Conservation (phyloP, 2,888 invertebrate genomes). For the Temnothorax rugatulus region DNA sequence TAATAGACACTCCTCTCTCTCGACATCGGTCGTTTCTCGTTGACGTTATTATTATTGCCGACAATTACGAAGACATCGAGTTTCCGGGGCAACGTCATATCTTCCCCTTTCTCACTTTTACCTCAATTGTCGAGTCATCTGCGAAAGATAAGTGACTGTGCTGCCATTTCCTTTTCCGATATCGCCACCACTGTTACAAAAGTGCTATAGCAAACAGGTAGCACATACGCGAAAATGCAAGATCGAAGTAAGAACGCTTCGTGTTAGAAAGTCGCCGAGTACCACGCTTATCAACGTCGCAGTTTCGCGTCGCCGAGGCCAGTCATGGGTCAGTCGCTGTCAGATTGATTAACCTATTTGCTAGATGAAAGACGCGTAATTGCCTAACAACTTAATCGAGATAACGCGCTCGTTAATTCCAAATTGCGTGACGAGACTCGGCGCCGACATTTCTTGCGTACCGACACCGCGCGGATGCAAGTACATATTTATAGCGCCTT, state of each 20-base stretch:
- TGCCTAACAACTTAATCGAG: constrained; percentile 74
- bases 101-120: background rate
- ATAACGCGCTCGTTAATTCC: constrained; percentile 77
- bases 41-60: constrained; percentile 58
- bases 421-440: constrained; percentile 72
- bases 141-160: background rate
- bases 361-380: constrained; percentile 79
- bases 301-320: constrained; percentile 54
- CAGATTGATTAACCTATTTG: constrained; percentile 79
- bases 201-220: background rate
- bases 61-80: constrained; percentile 62
- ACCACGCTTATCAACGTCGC: constrained; percentile 57
- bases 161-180: background rate
- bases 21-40: constrained; percentile 34
- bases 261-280: background rate
- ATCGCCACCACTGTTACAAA: background rate
- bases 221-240: background rate
- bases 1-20: constrained; percentile 61
- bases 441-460: constrained; percentile 1
- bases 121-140: background rate
- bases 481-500: constrained; percentile 64
- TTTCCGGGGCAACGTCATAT: background rate
- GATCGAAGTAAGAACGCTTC: background rate
- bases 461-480: constrained; percentile 10
- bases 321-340: constrained; percentile 72